Percentiles rank a stretch among this genome's conserved stretches.
phyloP scores from a whole-genome alignment of 2,888 invertebrate species.

The Clostera curtula region DNA sequence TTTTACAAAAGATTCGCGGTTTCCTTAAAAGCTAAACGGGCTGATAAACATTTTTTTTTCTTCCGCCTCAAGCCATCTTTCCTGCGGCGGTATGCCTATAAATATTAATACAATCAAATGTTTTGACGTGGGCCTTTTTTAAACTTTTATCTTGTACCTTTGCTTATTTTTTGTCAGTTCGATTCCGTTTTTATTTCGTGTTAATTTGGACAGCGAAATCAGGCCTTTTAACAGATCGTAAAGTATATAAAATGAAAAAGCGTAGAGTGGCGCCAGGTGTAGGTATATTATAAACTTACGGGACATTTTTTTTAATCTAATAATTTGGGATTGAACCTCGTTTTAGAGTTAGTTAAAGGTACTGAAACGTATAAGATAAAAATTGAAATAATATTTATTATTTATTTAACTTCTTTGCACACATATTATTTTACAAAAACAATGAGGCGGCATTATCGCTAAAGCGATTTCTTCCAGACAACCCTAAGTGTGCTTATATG shows the following conservation, averaged over 20 bases:
- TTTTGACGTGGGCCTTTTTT: conserved; percentile 74
- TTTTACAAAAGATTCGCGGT: conserved; percentile 72
- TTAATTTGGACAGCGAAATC: conserved; percentile 74
- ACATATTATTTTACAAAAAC: too few species aligned
- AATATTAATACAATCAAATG: conserved; percentile 76
- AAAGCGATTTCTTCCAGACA: too few species aligned
- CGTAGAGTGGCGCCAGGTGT: conserved; percentile 56
- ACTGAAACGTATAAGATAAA: too few species aligned
- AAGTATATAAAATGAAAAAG: conserved; percentile 49
- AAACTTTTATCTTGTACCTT: conserved; percentile 71
- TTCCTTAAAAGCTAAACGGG: conserved; percentile 73
- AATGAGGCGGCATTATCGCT: too few species aligned
- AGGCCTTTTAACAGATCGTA: conserved; percentile 75
- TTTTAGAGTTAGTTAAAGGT: too few species aligned
- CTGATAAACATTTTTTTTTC: conserved; percentile 74
- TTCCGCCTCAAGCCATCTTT: conserved; percentile 45
- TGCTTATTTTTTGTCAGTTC: conserved; percentile 66
- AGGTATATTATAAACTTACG: conserved; percentile 28
- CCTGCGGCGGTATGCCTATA: conserved; percentile 70
- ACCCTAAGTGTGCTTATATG: too few species aligned
- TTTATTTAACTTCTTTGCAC: too few species aligned
- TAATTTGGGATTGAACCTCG: neutral
- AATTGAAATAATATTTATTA: too few species aligned
- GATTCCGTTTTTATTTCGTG: conserved; percentile 73
- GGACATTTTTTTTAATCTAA: conserved; percentile 15